Conservation (phyloP, 2,888 invertebrate species). For the Hyalella azteca region DNA sequence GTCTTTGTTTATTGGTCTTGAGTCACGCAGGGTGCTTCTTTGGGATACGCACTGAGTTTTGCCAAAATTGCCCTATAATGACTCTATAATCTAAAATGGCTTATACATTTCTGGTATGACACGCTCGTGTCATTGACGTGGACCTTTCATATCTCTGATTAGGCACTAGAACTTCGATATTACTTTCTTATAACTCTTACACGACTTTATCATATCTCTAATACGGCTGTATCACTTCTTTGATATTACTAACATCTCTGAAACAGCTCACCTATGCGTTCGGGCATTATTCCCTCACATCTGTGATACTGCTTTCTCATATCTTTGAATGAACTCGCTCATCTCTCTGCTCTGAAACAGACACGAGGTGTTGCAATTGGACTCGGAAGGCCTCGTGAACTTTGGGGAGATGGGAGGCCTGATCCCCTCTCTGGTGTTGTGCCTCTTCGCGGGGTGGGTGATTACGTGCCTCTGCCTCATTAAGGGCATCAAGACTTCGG, state of each 20-base stretch:
- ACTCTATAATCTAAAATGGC: no score
- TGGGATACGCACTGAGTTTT: no score
- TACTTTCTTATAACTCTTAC: background rate
- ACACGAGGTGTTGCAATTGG: conserved; percentile 41
- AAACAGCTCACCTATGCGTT: background rate
- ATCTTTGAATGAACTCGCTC: background rate
- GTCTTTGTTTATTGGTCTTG: no score
- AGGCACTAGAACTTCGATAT: background rate
- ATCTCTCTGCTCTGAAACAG: no score
- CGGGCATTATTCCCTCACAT: background rate
- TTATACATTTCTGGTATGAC: no score
- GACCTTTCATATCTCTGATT: no score
- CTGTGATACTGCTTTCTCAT: no score
- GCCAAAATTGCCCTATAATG: no score
- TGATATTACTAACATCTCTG: background rate
- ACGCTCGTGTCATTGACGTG: no score
- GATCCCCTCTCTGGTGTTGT: conserved; percentile 61
- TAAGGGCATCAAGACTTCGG: conserved; percentile 62
- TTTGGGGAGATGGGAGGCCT: conserved; percentile 61
- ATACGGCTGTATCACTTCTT: no score
- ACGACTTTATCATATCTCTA: background rate
- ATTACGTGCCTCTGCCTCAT: conserved; percentile 61
- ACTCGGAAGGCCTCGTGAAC: conserved; percentile 37
- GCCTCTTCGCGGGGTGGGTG: conserved; percentile 61
- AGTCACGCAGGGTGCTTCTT: no score